These are phyloP conservation scores for Paramormyrops hopkinsi DNA, from an alignment of 2,797 vertebrate species.

Conservation along the genomic window DNA sequence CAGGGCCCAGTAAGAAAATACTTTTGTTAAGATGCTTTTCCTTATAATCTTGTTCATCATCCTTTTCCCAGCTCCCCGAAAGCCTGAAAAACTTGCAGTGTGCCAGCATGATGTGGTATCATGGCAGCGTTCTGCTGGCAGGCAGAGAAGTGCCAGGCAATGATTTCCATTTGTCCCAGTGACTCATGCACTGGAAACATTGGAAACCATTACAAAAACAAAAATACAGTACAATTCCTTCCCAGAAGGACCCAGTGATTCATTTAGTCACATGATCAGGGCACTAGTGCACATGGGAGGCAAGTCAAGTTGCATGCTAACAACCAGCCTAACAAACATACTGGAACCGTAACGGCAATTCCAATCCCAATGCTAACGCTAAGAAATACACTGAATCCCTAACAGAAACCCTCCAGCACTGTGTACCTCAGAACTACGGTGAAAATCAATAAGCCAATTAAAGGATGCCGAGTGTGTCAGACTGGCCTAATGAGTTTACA, in stretches of 20 bases:
- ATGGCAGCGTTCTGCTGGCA: not conserved
- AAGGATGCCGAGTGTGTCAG: not conserved
- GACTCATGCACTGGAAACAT: constrained; percentile 10
- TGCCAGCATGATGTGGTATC: constrained; percentile 3
- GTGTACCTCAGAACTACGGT: not conserved
- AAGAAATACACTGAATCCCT: not conserved
- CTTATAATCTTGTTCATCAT: not conserved
- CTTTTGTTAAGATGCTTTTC: not conserved
- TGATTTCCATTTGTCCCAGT: constrained; percentile 17
- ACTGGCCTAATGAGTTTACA: not conserved
- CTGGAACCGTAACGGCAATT: not conserved
- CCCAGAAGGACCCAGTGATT: not conserved
- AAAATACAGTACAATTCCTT: not conserved
- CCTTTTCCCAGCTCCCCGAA: not conserved
- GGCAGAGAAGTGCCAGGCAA: not conserved
- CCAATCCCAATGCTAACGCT: not conserved
- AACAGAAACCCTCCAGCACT: not conserved
- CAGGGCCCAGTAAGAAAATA: not conserved
- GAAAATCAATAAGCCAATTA: not conserved
- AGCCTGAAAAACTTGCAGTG: not conserved
- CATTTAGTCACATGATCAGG: not conserved
- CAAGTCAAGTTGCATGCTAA: not conserved
- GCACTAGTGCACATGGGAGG: not conserved
- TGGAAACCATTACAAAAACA: not conserved
- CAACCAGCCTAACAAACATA: not conserved